Evolutionary conservation across 2,113 vertebrate species (phyloP), one percentile per base, ranked within the genome.

Genomic region (Percina caprodes): DNA sequence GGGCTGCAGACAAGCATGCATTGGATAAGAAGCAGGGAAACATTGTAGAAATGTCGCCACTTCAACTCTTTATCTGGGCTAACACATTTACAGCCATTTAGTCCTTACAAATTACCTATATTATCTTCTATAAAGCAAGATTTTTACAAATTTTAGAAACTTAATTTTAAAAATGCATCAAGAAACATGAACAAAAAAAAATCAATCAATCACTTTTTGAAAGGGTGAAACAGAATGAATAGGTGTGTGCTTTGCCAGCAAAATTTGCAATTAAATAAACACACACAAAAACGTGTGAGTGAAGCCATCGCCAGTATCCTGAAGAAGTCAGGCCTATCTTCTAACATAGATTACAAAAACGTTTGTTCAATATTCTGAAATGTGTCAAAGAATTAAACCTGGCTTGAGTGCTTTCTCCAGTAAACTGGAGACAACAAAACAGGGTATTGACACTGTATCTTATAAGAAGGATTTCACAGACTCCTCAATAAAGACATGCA

Each of bases 401-500:
- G 26, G 30, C 35, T 24, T 10, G 1, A 15, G 15, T 61, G 71
- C 54, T 56, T 68, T 46, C 26, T 71, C 30, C n/a, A 18, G 10
- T 63, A 24, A 59, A 51, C n/a, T n/a, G n/a, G n/a, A n/a, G n/a
- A n/a, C n/a, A n/a, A 83, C 35, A 48, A 59, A 61, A 46, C 21
- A 65, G 5, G 69, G 14, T 67, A 42, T 14, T 71, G 58, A 56
- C 55, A 11, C 11, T 15, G 54, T 33, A 35, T 77, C 8, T 76
- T 46, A 80, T 48, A 24, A 71, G 80, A 86, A 69, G 87, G 83
- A 84, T 87, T 87, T 68, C 45, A 59, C 19, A 68, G 67, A 56
- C 48, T 83, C 39, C 58, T 80, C 70, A 54, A 11, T 60, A 46
- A 62, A 65, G 74, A 11, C 87, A 86, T 86, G 84, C 70, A 0